Conservation (phyloP, 2,797 vertebrate genomes). For the Cephalopachus bancanus region DNA sequence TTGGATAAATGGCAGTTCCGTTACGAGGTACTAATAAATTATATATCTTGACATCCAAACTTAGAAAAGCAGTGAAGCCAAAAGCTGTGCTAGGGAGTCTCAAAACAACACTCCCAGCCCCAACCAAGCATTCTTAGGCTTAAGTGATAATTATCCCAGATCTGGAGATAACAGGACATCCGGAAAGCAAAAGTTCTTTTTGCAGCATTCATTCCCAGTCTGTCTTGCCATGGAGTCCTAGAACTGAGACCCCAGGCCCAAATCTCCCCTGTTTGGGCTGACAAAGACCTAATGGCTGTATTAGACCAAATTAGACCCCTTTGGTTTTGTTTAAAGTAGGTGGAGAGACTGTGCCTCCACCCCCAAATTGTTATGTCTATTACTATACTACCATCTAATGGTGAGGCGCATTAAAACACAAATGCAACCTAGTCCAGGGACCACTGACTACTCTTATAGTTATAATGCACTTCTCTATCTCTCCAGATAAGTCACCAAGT, state of each 20-base stretch:
- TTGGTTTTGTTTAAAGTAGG: not conserved
- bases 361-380: not conserved
- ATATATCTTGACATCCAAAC: conserved; percentile 16
- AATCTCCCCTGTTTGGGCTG: not conserved
- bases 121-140: not conserved
- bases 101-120: not conserved
- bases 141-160: not conserved
- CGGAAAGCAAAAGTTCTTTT: not conserved
- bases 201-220: not conserved
- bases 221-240: not conserved
- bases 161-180: not conserved
- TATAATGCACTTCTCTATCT: not conserved
- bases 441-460: not conserved
- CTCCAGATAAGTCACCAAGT: not conserved
- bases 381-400: conserved; percentile 80
- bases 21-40: not conserved
- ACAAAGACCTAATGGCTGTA: not conserved
- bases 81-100: not conserved
- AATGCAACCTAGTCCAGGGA: not conserved
- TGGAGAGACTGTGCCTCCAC: not conserved
- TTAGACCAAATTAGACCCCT: not conserved
- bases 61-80: conserved; percentile 22
- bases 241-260: not conserved
- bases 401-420: conserved; percentile 65
- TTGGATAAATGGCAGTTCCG: not conserved